Evolutionary conservation across 2,888 invertebrate genomes (phyloP), one percentile per base, ranked within the genome.

Genomic region (Apocheima hispidaria): DNA sequence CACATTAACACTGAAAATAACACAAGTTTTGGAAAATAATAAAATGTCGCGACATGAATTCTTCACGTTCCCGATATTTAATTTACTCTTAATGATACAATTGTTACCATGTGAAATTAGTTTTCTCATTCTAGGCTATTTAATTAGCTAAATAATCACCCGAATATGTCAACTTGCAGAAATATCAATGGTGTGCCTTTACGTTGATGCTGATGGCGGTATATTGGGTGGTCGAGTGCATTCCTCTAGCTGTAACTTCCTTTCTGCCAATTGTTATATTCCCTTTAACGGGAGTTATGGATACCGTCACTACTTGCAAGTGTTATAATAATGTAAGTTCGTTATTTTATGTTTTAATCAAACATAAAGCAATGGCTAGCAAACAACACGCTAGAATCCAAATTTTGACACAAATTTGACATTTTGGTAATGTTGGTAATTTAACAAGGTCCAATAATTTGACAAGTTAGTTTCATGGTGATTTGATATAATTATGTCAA

Each of bases 151-250:
- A 12, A 14, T n/a, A 35, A 35, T 4, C 2, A 16, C 14, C 7
- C 16, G 38, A n/a, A 18, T 16, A 33, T 38, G 6, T 7, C 9
- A 3, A 9, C 18, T 20, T 38, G 2, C 71, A 90, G 91, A 21
- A 63, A 9, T 69, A 78, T 26, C 77, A 81, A 60, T 88, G 95
- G 88, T 96, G 96, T 71, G 94, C 95, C 21, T 97, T 95, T 80
- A 94, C 95, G 9, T 93, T 97, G 0, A 65, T 95, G 0, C 69
- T 97, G 33, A 97, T 97, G 97, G 96, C 96, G 0, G 81, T 95
- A n/a, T 96, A 90, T 77, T 97, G 97, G 97, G 96, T 97, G 66
- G 94, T 96, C 0, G 97, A 97, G 83, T 96, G 95, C 0, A 83
- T 97, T 46, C 97, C 97, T 0, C 84, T 97, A 23, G 94, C 97